A percentile compares a stretch with the other conserved stretches of the same genome.
These are phyloP conservation scores for Mesaphorura yosii DNA, from an alignment of 1,140 invertebrate genomes.

Conservation along the genomic window DNA sequence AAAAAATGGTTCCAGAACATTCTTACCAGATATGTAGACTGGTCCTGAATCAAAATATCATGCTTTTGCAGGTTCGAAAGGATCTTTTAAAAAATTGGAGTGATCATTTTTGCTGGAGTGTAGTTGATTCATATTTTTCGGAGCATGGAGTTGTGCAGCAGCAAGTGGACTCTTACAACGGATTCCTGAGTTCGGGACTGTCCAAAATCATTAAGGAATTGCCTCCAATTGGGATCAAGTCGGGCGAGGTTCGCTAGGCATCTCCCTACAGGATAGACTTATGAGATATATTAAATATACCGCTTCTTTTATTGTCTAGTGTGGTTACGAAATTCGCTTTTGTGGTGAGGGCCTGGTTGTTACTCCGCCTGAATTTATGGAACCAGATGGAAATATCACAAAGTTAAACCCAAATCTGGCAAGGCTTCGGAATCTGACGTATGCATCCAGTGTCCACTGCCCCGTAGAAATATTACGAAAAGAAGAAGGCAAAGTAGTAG, in stretches of 20 bases:
- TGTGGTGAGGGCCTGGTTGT: neutral
- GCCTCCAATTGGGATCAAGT: neutral
- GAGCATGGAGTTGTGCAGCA: slow-evolving; percentile 5
- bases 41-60: too few species aligned
- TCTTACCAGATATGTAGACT: too few species aligned
- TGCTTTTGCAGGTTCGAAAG: too few species aligned
- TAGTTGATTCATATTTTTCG: slow-evolving; percentile 3
- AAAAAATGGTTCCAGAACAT: too few species aligned
- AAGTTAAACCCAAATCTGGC: slow-evolving; percentile 71
- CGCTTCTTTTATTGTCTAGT: neutral
- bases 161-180: slow-evolving; percentile 7
- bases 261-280: neutral
- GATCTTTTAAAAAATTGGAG: too few species aligned
- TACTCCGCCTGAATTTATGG: neutral
- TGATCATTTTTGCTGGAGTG: neutral
- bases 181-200: neutral
- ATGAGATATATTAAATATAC: neutral
- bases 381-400: neutral
- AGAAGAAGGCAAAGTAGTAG: slow-evolving; percentile 52
- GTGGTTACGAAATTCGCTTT: neutral
- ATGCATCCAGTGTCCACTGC: slow-evolving; percentile 72
- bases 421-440: slow-evolving; percentile 70
- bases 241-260: too few species aligned
- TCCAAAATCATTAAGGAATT: slow-evolving; percentile 5
- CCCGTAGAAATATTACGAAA: neutral